Base-by-base conservation (phyloP, 2,888 invertebrate species). In the Oligia fasciuncula region DNA sequence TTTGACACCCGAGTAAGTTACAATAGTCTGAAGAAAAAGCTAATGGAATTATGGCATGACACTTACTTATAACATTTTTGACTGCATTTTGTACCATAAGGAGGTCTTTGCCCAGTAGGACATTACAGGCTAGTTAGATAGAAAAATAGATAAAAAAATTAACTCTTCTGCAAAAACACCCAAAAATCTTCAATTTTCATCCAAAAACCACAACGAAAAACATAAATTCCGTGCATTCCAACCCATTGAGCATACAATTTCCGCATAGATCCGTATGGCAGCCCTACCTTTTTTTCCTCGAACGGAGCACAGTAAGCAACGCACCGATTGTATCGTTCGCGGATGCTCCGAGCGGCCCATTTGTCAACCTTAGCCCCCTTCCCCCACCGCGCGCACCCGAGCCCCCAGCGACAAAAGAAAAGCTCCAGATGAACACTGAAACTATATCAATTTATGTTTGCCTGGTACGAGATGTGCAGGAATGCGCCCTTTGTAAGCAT, bases 231-330 rank as follows among this genome's bases (percentile, higher is more conserved):
- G 13, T 43, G 17, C 14, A 23, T 17, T 54, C 62, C 65, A 51
- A 84, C 14, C 29, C 40, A 84, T 23, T 29, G 66, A 57, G 13
- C 60, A 57, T 51, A 8, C 23, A 69, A 78, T 73, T 80, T 68
- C 63, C 72, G 46, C 65, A 65, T 40, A 71, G 65, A 62, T 43
- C 66, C 17, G n/a, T 40, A 49, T 66, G 90, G 0, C 95, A 96
- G 72, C 96, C 97, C 97, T 97, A 97, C 91, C 94, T 92, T 97
- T 97, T 46, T 97, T 97, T 97, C 97, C 97, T 97, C 94, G 94
- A 93, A 92, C 95, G 96, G 96, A 94, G 95, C 96, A 96, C 97
- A 96, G 97, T 96, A 96, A 96, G 96, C 96, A 96, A 96, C 96
- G 97, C 97, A 96, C 95, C 96, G 96, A 97, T 96, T 97, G 96